Percentiles rank a stretch among this genome's conserved stretches.
These are phyloP conservation scores for Cynocephalus volans DNA, from an alignment of 2,113 vertebrate species.

Conservation along the genomic window DNA sequence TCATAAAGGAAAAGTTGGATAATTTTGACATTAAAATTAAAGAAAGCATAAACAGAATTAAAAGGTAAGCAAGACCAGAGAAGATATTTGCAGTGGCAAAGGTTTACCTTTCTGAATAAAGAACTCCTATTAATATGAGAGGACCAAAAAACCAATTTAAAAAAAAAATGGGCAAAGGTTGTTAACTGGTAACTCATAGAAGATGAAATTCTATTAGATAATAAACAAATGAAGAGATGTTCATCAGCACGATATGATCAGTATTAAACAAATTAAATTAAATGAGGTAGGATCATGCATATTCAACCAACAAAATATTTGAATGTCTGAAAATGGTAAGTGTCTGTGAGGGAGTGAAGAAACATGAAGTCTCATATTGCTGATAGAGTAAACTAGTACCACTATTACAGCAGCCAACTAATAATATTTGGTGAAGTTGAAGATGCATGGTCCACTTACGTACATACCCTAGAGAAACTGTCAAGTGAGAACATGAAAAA, in stretches of 20 bases:
- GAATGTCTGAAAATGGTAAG: not conserved
- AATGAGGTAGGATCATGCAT: not conserved
- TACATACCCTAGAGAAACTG: not conserved
- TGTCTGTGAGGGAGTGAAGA: not conserved
- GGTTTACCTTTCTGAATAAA: constrained; percentile 16
- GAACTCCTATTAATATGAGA: not conserved
- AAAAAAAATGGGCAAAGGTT: not conserved
- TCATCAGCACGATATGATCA: not conserved
- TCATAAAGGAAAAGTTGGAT: constrained; percentile 8
- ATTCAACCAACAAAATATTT: not conserved
- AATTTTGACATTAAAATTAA: not conserved
- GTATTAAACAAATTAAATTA: not conserved
- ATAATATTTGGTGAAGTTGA: not conserved
- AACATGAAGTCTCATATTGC: not conserved
- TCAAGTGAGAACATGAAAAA: not conserved
- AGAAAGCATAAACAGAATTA: not conserved
- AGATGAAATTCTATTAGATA: not conserved
- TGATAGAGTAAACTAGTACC: not conserved
- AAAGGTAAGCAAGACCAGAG: not conserved
- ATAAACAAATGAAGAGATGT: not conserved
- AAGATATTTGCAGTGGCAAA: not conserved
- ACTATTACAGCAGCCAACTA: not conserved
- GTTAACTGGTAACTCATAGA: not conserved
- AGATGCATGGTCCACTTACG: not conserved
- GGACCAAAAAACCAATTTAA: not conserved